Conservation (phyloP, 2,888 invertebrate species). For the Tridacna gigas region DNA sequence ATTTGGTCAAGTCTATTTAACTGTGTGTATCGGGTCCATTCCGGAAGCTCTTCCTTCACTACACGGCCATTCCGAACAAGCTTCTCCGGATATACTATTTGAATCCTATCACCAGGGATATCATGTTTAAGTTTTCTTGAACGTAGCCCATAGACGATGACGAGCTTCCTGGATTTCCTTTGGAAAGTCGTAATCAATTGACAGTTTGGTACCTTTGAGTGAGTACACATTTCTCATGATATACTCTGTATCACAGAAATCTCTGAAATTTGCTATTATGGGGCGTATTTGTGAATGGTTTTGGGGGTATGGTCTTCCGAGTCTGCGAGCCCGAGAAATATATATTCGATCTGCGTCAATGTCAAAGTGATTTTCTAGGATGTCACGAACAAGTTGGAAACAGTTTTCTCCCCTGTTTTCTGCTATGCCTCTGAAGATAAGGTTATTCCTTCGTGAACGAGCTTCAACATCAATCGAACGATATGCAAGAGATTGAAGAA, state of each 20-base stretch:
- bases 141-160: neutral
- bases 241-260: neutral
- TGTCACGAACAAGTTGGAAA: constrained; percentile 1
- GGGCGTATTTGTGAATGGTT: constrained; percentile 6
- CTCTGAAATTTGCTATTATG: constrained; percentile 8
- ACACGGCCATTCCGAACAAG: neutral
- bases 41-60: neutral
- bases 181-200: constrained; percentile 18
- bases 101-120: neutral
- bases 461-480: constrained; percentile 21
- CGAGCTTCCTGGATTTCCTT: constrained; percentile 13
- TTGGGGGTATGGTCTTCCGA: neutral
- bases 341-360: neutral
- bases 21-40: neutral
- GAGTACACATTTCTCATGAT: neutral
- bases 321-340: constrained; percentile 2
- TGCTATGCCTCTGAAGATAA: neutral
- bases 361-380: neutral
- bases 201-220: neutral
- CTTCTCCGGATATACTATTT: neutral
- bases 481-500: constrained; percentile 14
- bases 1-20: neutral
- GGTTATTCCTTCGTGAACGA: constrained; percentile 6
- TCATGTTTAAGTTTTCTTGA: neutral
- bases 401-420: constrained; percentile 24